phyloP scores from a whole-genome alignment of 2,797 vertebrate genomes.

The Coluber constrictor region DNA sequence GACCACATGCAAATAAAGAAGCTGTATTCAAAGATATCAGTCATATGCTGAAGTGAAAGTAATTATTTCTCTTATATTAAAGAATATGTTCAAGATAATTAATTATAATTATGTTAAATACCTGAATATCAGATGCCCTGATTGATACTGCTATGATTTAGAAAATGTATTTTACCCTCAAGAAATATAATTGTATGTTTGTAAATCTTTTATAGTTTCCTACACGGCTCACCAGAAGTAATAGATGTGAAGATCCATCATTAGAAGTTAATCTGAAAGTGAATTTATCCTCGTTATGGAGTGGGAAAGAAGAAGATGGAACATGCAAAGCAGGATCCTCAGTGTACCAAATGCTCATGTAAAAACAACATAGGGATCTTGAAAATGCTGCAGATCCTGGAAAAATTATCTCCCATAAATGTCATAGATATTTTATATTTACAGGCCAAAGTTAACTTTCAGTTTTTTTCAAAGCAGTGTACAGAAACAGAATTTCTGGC shows the following conservation, averaged over 20 bases:
- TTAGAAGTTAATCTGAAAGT: constrained; percentile 54
- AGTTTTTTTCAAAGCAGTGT: constrained; percentile 66
- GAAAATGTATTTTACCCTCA: neutral
- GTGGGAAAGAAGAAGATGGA: constrained; percentile 53
- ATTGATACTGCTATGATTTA: neutral
- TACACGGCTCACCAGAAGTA: constrained; percentile 66
- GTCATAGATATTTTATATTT: constrained; percentile 66
- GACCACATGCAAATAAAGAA: neutral
- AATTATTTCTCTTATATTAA: neutral
- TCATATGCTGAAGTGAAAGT: neutral
- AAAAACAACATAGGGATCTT: constrained; percentile 73
- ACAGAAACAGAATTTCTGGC: constrained; percentile 51
- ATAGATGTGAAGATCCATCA: constrained; percentile 62
- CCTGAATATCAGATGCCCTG: neutral
- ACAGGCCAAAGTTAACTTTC: constrained; percentile 76
- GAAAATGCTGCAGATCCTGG: constrained; percentile 75
- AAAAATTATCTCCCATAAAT: constrained; percentile 66
- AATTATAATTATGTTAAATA: neutral
- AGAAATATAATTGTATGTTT: constrained; percentile 39
- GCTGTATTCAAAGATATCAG: neutral
- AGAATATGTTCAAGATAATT: neutral
- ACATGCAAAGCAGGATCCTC: constrained; percentile 55
- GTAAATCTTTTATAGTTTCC: constrained; percentile 66
- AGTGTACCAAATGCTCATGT: constrained; percentile 64
- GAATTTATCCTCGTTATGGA: constrained; percentile 57